These are phyloP conservation scores for Crypturellus tataupa DNA, from an alignment of 2,797 vertebrate genomes.

Conservation along the genomic window DNA sequence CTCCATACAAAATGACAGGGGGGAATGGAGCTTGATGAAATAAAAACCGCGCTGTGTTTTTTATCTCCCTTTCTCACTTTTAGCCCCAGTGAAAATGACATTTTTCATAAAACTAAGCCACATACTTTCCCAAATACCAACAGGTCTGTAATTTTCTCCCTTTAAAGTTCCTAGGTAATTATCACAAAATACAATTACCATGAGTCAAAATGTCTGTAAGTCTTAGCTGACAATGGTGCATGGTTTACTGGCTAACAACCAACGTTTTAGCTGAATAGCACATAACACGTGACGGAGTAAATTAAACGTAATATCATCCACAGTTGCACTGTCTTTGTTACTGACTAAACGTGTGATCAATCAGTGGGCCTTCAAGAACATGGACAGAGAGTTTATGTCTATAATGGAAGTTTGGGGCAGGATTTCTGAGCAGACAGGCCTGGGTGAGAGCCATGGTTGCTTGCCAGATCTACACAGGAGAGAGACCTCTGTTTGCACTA, in stretches of 20 bases:
- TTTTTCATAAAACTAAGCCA: neutral
- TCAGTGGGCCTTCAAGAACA: neutral
- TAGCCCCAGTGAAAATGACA: neutral
- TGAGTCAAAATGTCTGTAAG: neutral
- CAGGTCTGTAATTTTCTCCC: neutral
- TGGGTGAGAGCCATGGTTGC: neutral
- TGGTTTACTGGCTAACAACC: neutral
- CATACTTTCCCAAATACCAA: neutral
- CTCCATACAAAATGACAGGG: rapidly evolving
- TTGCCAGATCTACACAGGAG: rapidly evolving
- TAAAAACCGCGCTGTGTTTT: neutral
- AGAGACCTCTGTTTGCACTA: neutral
- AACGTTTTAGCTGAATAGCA: neutral
- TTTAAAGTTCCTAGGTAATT: neutral
- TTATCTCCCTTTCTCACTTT: neutral
- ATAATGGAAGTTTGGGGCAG: neutral
- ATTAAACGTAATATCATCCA: neutral
- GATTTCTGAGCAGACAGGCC: neutral
- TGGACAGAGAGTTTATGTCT: neutral
- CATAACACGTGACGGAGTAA: neutral
- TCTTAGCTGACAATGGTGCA: neutral
- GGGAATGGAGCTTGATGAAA: neutral
- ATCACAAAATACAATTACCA: neutral
- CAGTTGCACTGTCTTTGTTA: neutral
- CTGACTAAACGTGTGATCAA: neutral